Base-by-base conservation (phyloP, 2,888 invertebrate species). In the Drosophila ezoana region DNA sequence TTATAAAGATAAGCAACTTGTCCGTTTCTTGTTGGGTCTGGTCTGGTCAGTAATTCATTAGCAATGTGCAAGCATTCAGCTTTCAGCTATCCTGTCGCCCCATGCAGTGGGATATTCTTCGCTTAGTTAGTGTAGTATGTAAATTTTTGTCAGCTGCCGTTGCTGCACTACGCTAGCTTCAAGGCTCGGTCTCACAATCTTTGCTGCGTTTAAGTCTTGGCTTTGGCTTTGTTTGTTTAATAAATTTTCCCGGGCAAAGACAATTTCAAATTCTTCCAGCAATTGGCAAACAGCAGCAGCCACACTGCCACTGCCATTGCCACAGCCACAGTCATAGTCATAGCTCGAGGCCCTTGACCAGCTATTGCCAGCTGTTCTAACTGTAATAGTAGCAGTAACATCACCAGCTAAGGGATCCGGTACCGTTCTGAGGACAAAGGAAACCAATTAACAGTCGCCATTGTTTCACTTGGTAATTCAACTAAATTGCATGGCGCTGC, bases 391-490 rank as follows among this genome's bases (percentile, higher is more conserved):
- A 49, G 45, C 56, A 53, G 70, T 58, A 64, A 65, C 61, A 74
- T 47, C 51, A 57, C 16, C 59, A 62, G 61, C 65, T 41, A 63
- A 58, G 68, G 67, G 64, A 80, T 74, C 76, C 70, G 64, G 73
- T 63, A 65, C 60, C 52, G 53, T 47, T 67, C 70, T 69, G 56
- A 87, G 81, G 84, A 91, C 91, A 91, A 91, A 90, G 86, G 89
- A 91, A 91, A 91, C 91, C 91, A 91, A 91, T 91, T 91, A 91
- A 91, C 90, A 91, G 89, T 86, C 90, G 80, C 90, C 90, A 91
- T 91, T 91, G 91, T 91, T 91, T 89, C 91, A 81, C 79, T 90
- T 89, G 90, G 90, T 88, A 91, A 90, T 90, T 90, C 82, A 90
- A 89, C 87, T 82, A 89, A 89, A 90, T 88, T 89, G 87, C 89